A percentile compares a stretch with the other conserved stretches of the same genome.
These are phyloP conservation scores for Cygnus atratus DNA, from an alignment of 2,113 vertebrate genomes.

Conservation along the genomic window DNA sequence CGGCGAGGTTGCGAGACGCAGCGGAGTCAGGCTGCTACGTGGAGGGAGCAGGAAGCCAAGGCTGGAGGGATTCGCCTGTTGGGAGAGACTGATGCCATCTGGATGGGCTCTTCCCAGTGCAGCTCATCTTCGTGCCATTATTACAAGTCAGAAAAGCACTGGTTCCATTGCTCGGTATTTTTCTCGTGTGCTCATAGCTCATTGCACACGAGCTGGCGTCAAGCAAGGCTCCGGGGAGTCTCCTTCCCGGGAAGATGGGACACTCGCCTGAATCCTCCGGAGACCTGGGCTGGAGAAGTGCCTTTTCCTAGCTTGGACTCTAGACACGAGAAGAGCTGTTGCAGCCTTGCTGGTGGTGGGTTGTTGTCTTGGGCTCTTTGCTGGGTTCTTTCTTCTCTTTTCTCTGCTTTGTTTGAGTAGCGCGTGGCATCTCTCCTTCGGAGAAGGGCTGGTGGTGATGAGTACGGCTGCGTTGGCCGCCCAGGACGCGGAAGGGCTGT, in stretches of 20 bases:
- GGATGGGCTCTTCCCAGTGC: not conserved
- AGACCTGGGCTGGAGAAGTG: not conserved
- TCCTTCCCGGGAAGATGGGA: not conserved
- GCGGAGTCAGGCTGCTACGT: not conserved
- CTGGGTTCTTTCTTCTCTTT: not conserved
- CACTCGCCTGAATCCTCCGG: not conserved
- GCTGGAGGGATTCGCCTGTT: not conserved
- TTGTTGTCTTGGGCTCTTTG: not conserved
- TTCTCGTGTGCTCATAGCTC: not conserved
- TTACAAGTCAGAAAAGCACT: not conserved
- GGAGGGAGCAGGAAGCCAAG: not conserved
- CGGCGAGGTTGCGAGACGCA: not conserved
- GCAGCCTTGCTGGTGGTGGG: not conserved
- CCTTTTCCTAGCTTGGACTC: not conserved
- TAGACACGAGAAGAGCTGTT: not conserved
- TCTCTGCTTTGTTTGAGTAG: not conserved
- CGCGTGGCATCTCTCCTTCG: not conserved
- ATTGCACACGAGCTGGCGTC: not conserved
- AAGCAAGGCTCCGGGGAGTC: not conserved
- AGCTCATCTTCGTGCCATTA: not conserved
- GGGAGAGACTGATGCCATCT: not conserved
- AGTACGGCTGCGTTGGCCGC: not conserved
- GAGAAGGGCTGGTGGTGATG: not conserved
- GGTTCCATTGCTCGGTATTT: rapidly evolving
- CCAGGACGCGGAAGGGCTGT: rapidly evolving